Percentiles rank a stretch among this genome's conserved stretches.
These are phyloP conservation scores for Arctia plantaginis DNA, from an alignment of 2,888 invertebrate genomes.

Conservation along the genomic window DNA sequence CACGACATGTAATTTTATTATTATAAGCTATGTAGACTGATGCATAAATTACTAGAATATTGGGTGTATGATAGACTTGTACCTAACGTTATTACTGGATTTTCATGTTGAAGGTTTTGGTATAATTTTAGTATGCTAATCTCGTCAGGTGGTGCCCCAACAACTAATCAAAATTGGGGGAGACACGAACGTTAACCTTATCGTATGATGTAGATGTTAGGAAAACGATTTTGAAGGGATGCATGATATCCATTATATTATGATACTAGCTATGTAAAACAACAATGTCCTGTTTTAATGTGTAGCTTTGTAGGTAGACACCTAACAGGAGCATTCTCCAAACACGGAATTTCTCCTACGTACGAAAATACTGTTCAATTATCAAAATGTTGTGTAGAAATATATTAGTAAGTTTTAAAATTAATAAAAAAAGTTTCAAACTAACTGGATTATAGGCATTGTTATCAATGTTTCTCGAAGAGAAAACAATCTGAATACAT, in stretches of 20 bases:
- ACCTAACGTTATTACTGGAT: constrained; percentile 40
- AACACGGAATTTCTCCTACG: too few species aligned
- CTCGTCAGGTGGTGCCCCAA: constrained; percentile 62
- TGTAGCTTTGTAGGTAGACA: too few species aligned
- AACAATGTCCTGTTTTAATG: background rate
- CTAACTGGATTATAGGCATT: too few species aligned
- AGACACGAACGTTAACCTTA: constrained; percentile 41
- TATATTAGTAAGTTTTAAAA: too few species aligned
- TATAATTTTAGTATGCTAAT: constrained; percentile 75
- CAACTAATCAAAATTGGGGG: constrained; percentile 50
- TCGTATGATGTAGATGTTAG: constrained; percentile 38
- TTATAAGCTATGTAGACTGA: constrained; percentile 9
- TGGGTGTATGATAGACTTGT: constrained; percentile 32
- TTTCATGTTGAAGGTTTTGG: constrained; percentile 55
- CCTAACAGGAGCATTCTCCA: too few species aligned
- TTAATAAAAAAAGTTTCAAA: too few species aligned
- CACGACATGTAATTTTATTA: background rate
- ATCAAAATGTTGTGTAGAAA: too few species aligned
- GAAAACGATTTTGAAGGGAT: constrained; percentile 31
- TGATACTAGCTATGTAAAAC: background rate
- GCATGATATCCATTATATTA: background rate
- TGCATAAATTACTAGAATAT: constrained; percentile 26
- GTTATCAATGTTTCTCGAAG: too few species aligned
- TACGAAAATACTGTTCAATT: too few species aligned
- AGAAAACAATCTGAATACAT: too few species aligned